These are phyloP conservation scores for Acipenser ruthenus DNA, from an alignment of 2,797 vertebrate genomes.

Conservation along the genomic window DNA sequence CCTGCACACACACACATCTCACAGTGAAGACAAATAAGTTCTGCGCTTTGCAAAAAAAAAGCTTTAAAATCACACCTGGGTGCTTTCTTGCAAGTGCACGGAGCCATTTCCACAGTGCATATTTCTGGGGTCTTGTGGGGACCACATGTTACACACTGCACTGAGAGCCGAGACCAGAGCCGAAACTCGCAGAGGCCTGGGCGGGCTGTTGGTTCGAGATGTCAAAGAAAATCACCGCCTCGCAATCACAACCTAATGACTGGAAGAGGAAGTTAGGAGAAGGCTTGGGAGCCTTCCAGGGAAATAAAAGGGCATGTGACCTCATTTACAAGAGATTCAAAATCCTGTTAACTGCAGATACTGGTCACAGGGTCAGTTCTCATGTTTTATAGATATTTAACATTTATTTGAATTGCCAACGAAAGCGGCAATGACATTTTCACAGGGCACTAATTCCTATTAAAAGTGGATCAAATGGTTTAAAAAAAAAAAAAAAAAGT, in stretches of 20 bases:
- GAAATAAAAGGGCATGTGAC: slow-evolving; percentile 59
- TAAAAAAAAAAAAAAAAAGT: slow-evolving; percentile 24
- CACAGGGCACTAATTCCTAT: slow-evolving; percentile 63
- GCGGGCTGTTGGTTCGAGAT: neutral
- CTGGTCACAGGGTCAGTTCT: slow-evolving; percentile 49
- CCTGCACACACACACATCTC: no score
- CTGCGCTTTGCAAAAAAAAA: no score
- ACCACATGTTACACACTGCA: slow-evolving; percentile 1
- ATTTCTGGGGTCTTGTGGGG: slow-evolving; percentile 6
- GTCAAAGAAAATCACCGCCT: slow-evolving; percentile 7
- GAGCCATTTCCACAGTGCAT: neutral
- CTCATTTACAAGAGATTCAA: slow-evolving; percentile 56
- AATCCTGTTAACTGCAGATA: slow-evolving; percentile 61
- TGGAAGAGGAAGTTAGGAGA: slow-evolving; percentile 14
- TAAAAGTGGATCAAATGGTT: slow-evolving; percentile 58
- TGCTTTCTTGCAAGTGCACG: neutral
- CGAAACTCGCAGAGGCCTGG: slow-evolving; percentile 2
- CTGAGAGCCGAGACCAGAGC: slow-evolving; percentile 8
- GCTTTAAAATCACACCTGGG: slow-evolving; percentile 1
- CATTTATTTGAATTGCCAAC: slow-evolving; percentile 39
- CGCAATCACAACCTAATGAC: slow-evolving; percentile 5
- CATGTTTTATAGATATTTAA: slow-evolving; percentile 37
- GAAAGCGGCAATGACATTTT: slow-evolving; percentile 58
- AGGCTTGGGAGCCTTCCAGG: slow-evolving; percentile 27
- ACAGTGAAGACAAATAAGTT: no score